Evolutionary conservation across 2,888 invertebrate genomes (phyloP).

Genomic region (Drosophila sordidula): DNA sequence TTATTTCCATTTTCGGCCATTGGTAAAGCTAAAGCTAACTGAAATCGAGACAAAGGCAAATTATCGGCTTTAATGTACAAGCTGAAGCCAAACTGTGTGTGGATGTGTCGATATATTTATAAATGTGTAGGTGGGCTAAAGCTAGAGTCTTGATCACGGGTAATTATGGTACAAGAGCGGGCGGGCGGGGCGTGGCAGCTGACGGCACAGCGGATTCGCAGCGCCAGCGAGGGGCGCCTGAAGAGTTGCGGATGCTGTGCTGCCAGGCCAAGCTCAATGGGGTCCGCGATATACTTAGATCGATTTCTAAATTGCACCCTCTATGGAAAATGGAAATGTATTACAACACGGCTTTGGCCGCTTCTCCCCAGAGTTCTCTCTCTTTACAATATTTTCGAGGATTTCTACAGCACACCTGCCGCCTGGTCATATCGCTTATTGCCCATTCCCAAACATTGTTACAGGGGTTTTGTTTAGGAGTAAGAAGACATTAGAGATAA

Average conservation of each 20-base stretch:
- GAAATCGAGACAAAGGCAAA: slow-evolving; percentile 63
- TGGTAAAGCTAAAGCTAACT: slow-evolving; percentile 62
- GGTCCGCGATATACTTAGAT: slow-evolving; percentile 23
- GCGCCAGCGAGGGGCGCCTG: slow-evolving; percentile 45
- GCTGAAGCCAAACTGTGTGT: slow-evolving; percentile 59
- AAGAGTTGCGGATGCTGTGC: slow-evolving; percentile 38
- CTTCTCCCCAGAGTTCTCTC: slow-evolving; percentile 85
- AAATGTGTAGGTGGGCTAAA: slow-evolving; percentile 39
- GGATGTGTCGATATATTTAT: slow-evolving; percentile 41
- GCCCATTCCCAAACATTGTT: slow-evolving; percentile 88
- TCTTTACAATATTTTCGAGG: slow-evolving; percentile 85
- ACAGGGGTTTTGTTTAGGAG: slow-evolving; percentile 55
- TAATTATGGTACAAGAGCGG: slow-evolving; percentile 43
- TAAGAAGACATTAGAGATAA: slow-evolving; percentile 72
- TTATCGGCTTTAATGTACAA: slow-evolving; percentile 75
- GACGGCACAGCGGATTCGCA: slow-evolving; percentile 37
- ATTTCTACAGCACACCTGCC: slow-evolving; percentile 87
- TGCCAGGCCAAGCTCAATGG: slow-evolving; percentile 34
- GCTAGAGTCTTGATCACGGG: slow-evolving; percentile 32
- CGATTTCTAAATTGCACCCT: slow-evolving; percentile 35
- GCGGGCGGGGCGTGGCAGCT: slow-evolving; percentile 24
- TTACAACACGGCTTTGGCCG: slow-evolving; percentile 85
- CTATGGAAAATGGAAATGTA: slow-evolving; percentile 84
- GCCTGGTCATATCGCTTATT: slow-evolving; percentile 90
- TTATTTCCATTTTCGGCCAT: slow-evolving; percentile 82